Conservation (phyloP, 2,113 vertebrate genomes). For the Upupa epops region DNA sequence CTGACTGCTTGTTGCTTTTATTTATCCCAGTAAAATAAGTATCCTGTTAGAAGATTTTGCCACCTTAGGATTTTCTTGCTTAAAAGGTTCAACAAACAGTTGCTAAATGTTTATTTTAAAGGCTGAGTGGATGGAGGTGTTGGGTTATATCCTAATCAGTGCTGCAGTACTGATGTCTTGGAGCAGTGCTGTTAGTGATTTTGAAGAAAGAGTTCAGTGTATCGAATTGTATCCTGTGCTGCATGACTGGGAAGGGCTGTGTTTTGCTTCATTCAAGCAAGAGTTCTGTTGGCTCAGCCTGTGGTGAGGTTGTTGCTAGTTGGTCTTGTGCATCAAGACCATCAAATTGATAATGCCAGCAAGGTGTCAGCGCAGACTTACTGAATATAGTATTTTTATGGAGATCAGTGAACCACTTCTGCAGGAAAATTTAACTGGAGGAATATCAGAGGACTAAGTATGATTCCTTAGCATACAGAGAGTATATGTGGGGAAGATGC, state of each 20-base stretch:
- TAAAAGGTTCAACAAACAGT: not conserved
- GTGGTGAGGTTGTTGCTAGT: not conserved
- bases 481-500: not conserved
- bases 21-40: not conserved
- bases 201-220: not conserved
- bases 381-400: not conserved
- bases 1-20: not conserved
- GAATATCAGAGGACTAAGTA: not conserved
- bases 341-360: rapidly evolving
- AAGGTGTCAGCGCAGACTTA: not conserved
- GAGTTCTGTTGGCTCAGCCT: not conserved
- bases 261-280: not conserved
- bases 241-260: not conserved
- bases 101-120: not conserved
- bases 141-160: not conserved
- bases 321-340: not conserved
- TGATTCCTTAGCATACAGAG: not conserved
- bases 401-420: not conserved
- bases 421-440: not conserved
- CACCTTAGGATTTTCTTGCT: not conserved
- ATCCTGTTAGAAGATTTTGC: not conserved
- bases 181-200: not conserved
- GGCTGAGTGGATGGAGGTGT: not conserved
- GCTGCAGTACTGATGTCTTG: not conserved
- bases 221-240: not conserved